Evolutionary conservation across 2,888 invertebrate species (phyloP).

Genomic region (Diarsia dahlii): DNA sequence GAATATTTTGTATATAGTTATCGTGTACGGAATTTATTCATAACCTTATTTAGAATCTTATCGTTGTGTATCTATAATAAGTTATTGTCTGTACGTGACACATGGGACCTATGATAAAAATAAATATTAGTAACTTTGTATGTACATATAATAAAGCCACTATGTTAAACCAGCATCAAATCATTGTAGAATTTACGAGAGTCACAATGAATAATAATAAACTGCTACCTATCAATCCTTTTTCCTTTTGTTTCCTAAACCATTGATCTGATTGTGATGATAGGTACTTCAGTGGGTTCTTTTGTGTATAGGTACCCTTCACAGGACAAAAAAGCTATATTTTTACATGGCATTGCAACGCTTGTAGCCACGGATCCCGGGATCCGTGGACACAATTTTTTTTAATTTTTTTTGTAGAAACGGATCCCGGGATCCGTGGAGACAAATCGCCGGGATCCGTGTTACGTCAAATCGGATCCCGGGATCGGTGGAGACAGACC

Average conservation of each 20-base stretch:
- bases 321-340: not conserved
- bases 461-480: no score
- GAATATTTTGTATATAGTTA: conserved; percentile 22
- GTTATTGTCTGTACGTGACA: conserved; percentile 26
- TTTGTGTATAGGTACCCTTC: not conserved
- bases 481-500: no score
- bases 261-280: not conserved
- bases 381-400: no score
- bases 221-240: not conserved
- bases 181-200: not conserved
- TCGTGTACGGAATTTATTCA: conserved; percentile 31
- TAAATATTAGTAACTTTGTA: not conserved
- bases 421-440: no score
- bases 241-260: not conserved
- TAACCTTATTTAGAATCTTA: conserved; percentile 21
- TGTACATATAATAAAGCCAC: not conserved
- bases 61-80: conserved; percentile 24
- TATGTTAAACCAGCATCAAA: not conserved
- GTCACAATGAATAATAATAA: not conserved
- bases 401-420: no score
- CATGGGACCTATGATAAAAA: not conserved
- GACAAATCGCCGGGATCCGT: no score
- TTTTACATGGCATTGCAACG: not conserved
- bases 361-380: no score
- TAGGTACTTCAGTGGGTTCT: no score